Base-by-base conservation (phyloP, 2,113 vertebrate species). In the Anarrhichthys ocellatus region DNA sequence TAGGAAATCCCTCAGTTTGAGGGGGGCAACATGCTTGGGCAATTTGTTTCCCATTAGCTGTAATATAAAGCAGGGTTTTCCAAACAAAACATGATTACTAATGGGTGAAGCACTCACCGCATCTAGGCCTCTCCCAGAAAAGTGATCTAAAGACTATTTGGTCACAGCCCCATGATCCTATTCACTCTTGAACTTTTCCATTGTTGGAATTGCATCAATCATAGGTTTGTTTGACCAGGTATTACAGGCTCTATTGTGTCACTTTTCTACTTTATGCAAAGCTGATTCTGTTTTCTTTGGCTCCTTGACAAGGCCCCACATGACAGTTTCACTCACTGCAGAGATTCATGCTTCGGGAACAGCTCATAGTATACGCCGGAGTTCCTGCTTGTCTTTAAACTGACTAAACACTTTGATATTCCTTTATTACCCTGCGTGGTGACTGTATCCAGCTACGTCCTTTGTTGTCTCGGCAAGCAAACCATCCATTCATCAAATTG, bases 21-120 rank as follows among this genome's bases (percentile, higher is more conserved):
- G 11, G 62, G 48, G 59, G 81, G 76, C 70, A 84, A 83, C 86
- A 85, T 90, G 88, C 86, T 90, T 18, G 52, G 86, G 61, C 90
- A 93, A 94, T 94, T 94, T 91, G 92, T 92, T 94, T 90, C 81
- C 89, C 78, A 93, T 94, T 93, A 93, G 80, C 78, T 84, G 52
- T 88, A 88, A 93, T 83, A 79, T 74, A 78, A 76, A 82, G 80
- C 81, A 79, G 72, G 69, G 50, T 85, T 91, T 87, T 90, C 91
- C 88, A 93, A 93, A 89, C 86, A 91, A 90, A 94, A 89, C 88
- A 86, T 56, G 80, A 87, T 91, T 79, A 83, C 73, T n/a, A 81
- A 50, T 66, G 73, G 81, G 68, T 66, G 56, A 86, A 89, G 88
- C 38, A 54, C 59, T 62, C 4, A 40, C 79, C 50, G n/a, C 73